These are phyloP conservation scores for Mastomys natalensis DNA, from an alignment of 2,113 vertebrate species.

Conservation along the genomic window DNA sequence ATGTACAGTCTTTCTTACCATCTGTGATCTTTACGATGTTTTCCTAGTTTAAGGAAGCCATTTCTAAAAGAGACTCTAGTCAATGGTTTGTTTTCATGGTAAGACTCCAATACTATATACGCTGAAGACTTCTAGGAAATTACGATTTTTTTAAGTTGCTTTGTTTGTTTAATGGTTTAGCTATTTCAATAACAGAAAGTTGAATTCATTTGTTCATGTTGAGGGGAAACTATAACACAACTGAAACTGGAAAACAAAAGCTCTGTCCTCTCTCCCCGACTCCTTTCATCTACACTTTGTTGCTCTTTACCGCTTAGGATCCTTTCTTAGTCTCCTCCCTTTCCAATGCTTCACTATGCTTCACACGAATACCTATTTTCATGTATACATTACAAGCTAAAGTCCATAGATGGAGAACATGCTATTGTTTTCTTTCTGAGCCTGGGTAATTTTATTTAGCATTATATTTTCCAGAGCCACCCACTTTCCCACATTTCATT, in stretches of 20 bases:
- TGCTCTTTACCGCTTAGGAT: too few relatives aligned
- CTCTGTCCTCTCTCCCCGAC: neutral
- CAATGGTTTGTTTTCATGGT: neutral
- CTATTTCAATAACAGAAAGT: neutral
- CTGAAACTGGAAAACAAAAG: neutral
- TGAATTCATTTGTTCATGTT: neutral
- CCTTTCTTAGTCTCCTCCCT: neutral
- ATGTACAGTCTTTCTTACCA: neutral
- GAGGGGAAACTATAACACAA: too few relatives aligned
- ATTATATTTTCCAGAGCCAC: neutral
- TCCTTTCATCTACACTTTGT: neutral
- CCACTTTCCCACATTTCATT: neutral
- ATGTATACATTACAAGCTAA: neutral
- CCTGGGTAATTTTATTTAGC: neutral
- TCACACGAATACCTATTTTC: neutral
- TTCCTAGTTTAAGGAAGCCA: neutral
- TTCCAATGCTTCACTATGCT: neutral
- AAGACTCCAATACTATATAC: too few relatives aligned
- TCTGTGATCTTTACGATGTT: neutral
- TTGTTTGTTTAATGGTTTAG: neutral
- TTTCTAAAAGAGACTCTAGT: neutral
- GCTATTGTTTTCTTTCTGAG: neutral
- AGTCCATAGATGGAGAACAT: neutral
- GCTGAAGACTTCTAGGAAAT: neutral
- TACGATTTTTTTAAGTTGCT: neutral